A percentile compares a stretch with the other conserved stretches of the same genome.
These are phyloP conservation scores for Cotesia chilonis DNA, from an alignment of 1,140 invertebrate genomes.

Conservation along the genomic window DNA sequence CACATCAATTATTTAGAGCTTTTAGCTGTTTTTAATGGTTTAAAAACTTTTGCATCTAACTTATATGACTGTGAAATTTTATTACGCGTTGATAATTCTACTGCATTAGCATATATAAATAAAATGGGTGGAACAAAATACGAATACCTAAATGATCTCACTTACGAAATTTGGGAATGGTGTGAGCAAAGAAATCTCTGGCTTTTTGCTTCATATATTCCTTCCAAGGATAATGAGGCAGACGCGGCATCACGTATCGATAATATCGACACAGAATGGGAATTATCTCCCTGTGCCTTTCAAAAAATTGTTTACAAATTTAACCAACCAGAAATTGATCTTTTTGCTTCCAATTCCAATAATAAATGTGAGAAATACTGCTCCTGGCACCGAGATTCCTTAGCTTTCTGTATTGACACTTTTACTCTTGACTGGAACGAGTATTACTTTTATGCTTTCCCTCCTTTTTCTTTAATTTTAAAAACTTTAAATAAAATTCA, in stretches of 20 bases:
- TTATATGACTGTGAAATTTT: constrained; percentile 29
- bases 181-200: constrained; percentile 40
- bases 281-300: too few species aligned
- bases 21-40: constrained; percentile 30
- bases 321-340: too few species aligned
- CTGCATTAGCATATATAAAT: constrained; percentile 38
- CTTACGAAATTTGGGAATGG: constrained; percentile 38
- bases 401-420: too few species aligned
- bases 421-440: too few species aligned
- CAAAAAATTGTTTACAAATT: too few species aligned
- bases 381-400: too few species aligned
- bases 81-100: constrained; percentile 41
- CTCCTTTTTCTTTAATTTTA: too few species aligned
- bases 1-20: neutral
- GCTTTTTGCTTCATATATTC: constrained; percentile 36
- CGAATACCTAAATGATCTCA: constrained; percentile 4
- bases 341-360: too few species aligned
- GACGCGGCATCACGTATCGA: neutral
- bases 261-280: too few species aligned
- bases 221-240: neutral
- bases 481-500: too few species aligned
- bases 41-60: constrained; percentile 36
- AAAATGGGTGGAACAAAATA: constrained; percentile 35
- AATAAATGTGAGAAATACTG: too few species aligned
- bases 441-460: too few species aligned